Percentiles rank a stretch among this genome's conserved stretches.
Evolutionary conservation across 2,113 vertebrate species (phyloP).

Genomic region (Burhinus oedicnemus): DNA sequence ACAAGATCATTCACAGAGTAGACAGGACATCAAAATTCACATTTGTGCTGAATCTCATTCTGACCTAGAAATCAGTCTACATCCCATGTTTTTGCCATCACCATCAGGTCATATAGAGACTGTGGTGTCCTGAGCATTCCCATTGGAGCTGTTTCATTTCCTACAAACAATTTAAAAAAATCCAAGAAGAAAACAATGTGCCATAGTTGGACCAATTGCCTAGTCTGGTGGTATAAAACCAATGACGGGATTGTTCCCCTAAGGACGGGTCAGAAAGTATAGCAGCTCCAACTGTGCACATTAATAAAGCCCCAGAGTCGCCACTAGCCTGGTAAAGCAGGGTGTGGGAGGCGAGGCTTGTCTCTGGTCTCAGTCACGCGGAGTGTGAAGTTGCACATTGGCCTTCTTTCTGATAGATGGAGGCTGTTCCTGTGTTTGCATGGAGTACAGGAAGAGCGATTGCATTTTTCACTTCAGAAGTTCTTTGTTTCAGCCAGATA

Average conservation of each 20-base stretch:
- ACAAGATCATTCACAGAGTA: background rate
- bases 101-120: background rate
- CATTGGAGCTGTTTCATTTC: background rate
- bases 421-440: background rate
- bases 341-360: background rate
- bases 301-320: background rate
- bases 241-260: background rate
- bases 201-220: background rate
- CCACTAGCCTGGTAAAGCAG: background rate
- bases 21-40: background rate
- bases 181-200: accelerated
- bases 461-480: background rate
- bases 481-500: background rate
- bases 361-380: background rate
- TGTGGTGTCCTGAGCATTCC: background rate
- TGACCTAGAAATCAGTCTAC: background rate
- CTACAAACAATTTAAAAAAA: background rate
- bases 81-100: background rate
- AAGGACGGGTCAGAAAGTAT: background rate
- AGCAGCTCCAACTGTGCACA: background rate
- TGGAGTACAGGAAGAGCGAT: accelerated
- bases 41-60: background rate
- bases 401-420: background rate
- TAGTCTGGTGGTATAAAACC: background rate
- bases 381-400: background rate